Evolutionary conservation across 2,888 invertebrate genomes (phyloP).

Genomic region (Cremastobaeus sp.): DNA sequence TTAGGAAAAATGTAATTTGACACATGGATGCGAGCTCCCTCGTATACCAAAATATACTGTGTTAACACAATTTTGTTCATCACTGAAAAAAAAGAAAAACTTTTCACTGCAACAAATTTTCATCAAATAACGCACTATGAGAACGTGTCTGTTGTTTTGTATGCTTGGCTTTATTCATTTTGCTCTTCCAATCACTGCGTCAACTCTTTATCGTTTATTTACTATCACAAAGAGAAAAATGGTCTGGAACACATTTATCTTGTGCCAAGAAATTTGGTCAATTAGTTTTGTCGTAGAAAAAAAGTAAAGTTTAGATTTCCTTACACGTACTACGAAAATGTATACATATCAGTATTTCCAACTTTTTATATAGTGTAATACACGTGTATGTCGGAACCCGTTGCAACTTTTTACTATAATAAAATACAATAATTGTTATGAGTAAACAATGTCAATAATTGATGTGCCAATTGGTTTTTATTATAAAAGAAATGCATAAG

Average conservation of each 20-base stretch:
- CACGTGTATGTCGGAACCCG: no score
- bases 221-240: conserved; percentile 72
- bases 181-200: background rate
- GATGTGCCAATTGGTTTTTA: no score
- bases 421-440: no score
- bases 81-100: no score
- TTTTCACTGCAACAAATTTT: background rate
- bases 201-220: background rate
- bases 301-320: conserved; percentile 36
- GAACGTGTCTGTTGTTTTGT: no score
- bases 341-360: conserved; percentile 44
- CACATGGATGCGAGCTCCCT: no score
- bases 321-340: conserved; percentile 29
- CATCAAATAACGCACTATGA: conserved; percentile 6
- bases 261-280: conserved; percentile 73
- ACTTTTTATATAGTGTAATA: conserved; percentile 35
- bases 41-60: no score
- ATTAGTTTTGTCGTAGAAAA: conserved; percentile 58
- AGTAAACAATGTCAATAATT: no score
- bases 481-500: no score
- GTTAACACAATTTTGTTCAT: no score
- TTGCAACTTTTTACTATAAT: no score
- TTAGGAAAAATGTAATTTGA: no score
- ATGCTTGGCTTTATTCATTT: background rate
- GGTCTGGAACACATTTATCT: conserved; percentile 77